A percentile compares a stretch with the other conserved stretches of the same genome.
Conservation (phyloP, 2,113 vertebrate genomes). For the Puntigrus tetrazona region DNA sequence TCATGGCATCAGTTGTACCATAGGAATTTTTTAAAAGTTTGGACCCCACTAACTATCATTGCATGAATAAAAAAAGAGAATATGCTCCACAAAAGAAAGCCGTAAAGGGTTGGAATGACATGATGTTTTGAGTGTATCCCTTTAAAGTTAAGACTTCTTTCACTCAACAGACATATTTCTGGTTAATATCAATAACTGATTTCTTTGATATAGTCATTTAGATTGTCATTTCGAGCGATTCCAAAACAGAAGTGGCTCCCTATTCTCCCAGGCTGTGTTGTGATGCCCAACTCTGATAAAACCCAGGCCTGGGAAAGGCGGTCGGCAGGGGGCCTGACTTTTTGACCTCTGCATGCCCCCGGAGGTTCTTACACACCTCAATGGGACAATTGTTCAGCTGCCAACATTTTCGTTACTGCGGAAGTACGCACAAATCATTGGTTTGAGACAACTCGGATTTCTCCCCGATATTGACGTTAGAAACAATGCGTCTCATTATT, state of each 20-base stretch:
- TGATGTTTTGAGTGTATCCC: background rate
- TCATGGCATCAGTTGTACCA: background rate
- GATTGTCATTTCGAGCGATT: constrained; percentile 17
- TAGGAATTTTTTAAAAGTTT: background rate
- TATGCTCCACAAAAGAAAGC: background rate
- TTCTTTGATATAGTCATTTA: constrained; percentile 30
- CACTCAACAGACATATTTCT: background rate
- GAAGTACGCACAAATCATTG: constrained; percentile 62
- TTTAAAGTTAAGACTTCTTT: background rate
- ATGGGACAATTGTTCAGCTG: constrained; percentile 68
- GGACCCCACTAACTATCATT: background rate
- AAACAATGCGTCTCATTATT: constrained; percentile 56
- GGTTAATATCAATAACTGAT: constrained; percentile 13
- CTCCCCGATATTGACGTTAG: constrained; percentile 65
- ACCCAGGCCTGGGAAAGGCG: constrained; percentile 43
- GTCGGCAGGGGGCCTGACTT: constrained; percentile 58
- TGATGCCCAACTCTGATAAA: constrained; percentile 56
- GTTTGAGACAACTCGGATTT: constrained; percentile 62
- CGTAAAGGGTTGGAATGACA: background rate
- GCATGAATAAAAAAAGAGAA: background rate
- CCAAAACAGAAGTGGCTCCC: constrained; percentile 6
- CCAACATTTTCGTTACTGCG: constrained; percentile 65
- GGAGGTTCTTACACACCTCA: constrained; percentile 70
- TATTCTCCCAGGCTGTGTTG: constrained; percentile 48
- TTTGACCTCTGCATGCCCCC: constrained; percentile 70